Conservation (phyloP, 1,140 invertebrate species). For the Trichonephila inaurata region DNA sequence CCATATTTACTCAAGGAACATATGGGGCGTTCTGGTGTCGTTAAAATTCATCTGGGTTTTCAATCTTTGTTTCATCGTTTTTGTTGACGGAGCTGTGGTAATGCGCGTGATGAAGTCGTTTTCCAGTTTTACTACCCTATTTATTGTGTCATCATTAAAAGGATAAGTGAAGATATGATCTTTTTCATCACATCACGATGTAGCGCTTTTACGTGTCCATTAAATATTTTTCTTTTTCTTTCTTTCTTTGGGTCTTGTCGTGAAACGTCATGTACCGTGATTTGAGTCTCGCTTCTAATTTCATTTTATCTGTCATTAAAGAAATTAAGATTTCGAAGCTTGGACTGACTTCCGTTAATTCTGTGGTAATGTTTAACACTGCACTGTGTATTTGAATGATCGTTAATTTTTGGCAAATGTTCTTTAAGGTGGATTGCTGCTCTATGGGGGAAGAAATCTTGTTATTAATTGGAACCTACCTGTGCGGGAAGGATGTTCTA, state of each 20-base stretch:
- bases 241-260: too few relatives aligned
- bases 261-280: slow-evolving; percentile 3
- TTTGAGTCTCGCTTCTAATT: not conserved
- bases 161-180: slow-evolving; percentile 31
- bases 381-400: too few relatives aligned
- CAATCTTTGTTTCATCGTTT: not conserved
- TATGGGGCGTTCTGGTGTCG: not conserved
- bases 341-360: not conserved
- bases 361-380: not conserved
- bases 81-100: slow-evolving; percentile 38
- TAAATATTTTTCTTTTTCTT: slow-evolving; percentile 9
- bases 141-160: slow-evolving; percentile 27
- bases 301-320: not conserved
- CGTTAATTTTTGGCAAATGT: too few relatives aligned
- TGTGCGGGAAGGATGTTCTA: too few relatives aligned
- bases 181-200: slow-evolving; percentile 9
- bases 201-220: slow-evolving; percentile 30
- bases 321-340: not conserved
- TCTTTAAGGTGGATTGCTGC: too few relatives aligned
- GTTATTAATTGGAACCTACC: too few relatives aligned
- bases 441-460: too few relatives aligned
- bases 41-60: slow-evolving; percentile 35
- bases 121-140: not conserved
- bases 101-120: not conserved
- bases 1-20: not conserved